Evolutionary conservation across 2,888 invertebrate genomes (phyloP), one percentile per base, ranked within the genome.

Genomic region (Erynnis tages): DNA sequence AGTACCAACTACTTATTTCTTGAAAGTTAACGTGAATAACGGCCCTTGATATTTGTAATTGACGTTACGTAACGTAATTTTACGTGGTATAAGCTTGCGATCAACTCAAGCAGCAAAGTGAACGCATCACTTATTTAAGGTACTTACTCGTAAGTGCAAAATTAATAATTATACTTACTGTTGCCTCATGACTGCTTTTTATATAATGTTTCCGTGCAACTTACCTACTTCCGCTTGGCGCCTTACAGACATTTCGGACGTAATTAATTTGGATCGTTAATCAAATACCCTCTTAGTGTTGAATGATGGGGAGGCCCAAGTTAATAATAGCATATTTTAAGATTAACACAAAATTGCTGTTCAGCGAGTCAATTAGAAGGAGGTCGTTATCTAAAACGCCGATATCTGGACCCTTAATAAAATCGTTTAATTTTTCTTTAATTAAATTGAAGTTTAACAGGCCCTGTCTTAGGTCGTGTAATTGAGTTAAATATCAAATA

Each of bases 251-350:
- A 77, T 76, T 80, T 79, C 66, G 73, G 73, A 67, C 64, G 68
- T 79, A 79, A 83, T 82, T 82, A 82, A 83, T 83, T 76, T 57
- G 69, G 76, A 76, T 80, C 79, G 77, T 82, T 82, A 78, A 81
- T 82, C 82, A 82, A 82, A 81, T 71, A 75, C 71, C 69, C 72
- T 63, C 68, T 70, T 69, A 75, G 68, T 70, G 72, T 62, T 60
- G 66, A 69, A 68, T 68, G 72, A 74, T 68, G 66, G 62, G 62
- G 66, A 65, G 61, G 66, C 55, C 60, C 57, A 58, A 66, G 68
- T 66, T 71, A 67, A 76, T 71, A 67, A 69, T 71, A 66, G 71
- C 74, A 74, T 75, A 52, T 37, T 38, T 35, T 34, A 38, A 38
- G 38, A 38, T 38, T 11, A 21, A 37, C 35, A 19, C 13, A 21